Base-by-base conservation (phyloP, 1,140 invertebrate species). In the Lamellibrachia luymesi region DNA sequence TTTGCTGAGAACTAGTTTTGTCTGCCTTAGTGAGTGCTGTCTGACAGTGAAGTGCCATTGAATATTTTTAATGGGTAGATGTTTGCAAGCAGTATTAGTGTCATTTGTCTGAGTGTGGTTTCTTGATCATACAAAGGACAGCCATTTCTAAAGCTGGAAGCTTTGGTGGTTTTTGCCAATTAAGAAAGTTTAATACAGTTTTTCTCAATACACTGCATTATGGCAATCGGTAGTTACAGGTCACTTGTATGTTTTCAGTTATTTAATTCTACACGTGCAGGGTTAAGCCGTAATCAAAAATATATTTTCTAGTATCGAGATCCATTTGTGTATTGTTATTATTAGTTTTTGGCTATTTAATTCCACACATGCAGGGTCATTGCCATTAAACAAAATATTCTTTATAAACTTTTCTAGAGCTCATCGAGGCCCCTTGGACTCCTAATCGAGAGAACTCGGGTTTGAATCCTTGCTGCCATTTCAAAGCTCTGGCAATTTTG, bases 131-230 rank as follows among this genome's bases (percentile, higher is more conserved):
- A 80, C 25, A 80, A 80, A 17, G 64, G 64, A 80, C 64, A 80
- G 64, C 25, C 13, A 93, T 89, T 52, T 92, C 27, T 92, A 89
- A 89, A 93, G 93, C 96, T 97, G 27, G 96, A 51, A 96, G 96
- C 52, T 38, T 92, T 51, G n/a, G 51, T 50, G 5, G 51, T 38
- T 52, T 93, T 93, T 50, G 51, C 91, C 91, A 51, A 17, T 10
- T 38, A 22, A 91, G 52, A 80, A 80, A 2, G 7, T 80, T 80
- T 17, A 2, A 80, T 80, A 80, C 64, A 80, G 64, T 80, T 22
- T 22, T 10, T 6, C 2, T 80, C 64, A 10, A 80, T 22, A 80
- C 64, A 80, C 17, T 10, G 64, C 25, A 10, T 80, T 22, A 80
- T 80, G 64, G 13, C 64, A 80, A 8, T 80, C 7, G 4, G 64